phyloP scores from a whole-genome alignment of 2,888 invertebrate species.

The Ariolimax columbianus region DNA sequence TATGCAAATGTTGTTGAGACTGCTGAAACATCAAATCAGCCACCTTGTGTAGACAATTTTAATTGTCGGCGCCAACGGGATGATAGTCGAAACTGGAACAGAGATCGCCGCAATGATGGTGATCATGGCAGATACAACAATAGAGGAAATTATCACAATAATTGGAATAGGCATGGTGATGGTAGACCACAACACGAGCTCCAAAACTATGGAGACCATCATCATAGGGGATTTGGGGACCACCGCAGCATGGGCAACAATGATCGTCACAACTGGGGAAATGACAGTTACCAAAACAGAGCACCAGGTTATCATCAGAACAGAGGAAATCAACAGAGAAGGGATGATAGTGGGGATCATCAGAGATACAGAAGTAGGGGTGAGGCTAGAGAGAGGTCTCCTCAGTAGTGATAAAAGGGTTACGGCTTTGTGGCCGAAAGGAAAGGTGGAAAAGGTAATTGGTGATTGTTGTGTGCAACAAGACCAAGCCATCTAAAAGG shows the following conservation, averaged over 20 bases:
- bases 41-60: slow-evolving; percentile 34
- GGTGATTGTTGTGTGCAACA: background rate
- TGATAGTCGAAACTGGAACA: slow-evolving; percentile 19
- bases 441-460: background rate
- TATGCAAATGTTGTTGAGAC: slow-evolving; percentile 22
- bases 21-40: background rate
- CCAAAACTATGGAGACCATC: slow-evolving; percentile 20
- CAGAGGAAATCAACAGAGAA: background rate
- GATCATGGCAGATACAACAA: slow-evolving; percentile 3
- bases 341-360: background rate
- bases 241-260: background rate
- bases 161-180: slow-evolving; percentile 19
- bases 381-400: slow-evolving; percentile 4
- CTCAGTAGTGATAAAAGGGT: background rate
- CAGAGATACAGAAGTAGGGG: background rate
- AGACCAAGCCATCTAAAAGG: background rate
- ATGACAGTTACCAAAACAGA: background rate
- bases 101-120: slow-evolving; percentile 5
- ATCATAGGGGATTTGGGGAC: background rate
- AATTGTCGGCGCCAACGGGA: slow-evolving; percentile 17
- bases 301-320: background rate
- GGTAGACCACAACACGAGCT: background rate
- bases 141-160: background rate
- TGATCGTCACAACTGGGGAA: background rate
- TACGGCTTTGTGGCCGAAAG: background rate